Evolutionary conservation across 1,140 invertebrate species (phyloP), one percentile per base, ranked within the genome.

Genomic region (Eupeodes corollae): DNA sequence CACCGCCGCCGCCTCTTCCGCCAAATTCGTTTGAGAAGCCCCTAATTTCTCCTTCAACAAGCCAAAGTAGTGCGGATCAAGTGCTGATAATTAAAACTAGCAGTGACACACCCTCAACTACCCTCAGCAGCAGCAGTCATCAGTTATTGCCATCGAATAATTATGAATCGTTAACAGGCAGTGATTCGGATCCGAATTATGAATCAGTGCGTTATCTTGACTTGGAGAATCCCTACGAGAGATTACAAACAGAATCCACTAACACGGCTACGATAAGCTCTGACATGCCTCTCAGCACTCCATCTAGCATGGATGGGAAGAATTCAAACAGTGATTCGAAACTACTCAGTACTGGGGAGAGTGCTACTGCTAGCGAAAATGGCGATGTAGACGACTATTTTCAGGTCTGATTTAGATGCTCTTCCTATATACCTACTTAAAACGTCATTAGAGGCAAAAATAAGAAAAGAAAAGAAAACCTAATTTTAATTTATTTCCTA

Each of bases 161-260:
- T 71, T 87, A 86, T 52, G 83, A 85, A 58, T 84, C 81, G 5
- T 79, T 86, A 72, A 79, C 76, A 2, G 79, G 78, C 6, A 86
- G 82, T 53, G 83, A 86, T 58, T 77, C 76, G 0, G 80, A 83
- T 59, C 79, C 80, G 1, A 84, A 84, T 55, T 84, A 84, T 50
- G 80, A 84, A 55, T 81, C 79, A 0, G 79, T 83, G 0, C 74
- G 75, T 15, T 66, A 67, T 48, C n/a, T 67, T 14, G 61, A 58
- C 44, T 45, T 55, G 48, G 59, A 61, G 18, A 53, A 57, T 31
- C 58, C 55, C 10, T 68, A 68, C 21, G 65, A 68, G 50, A 56
- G 56, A 32, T 51, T 57, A 41, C 44, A 55, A 19, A 55, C 50
- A n/a, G 53, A 57, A 11, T 41, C 54, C 30, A 56, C 62, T n/a